Base-by-base conservation (phyloP, 2,113 vertebrate species). In the Acanthochromis polyacanthus region DNA sequence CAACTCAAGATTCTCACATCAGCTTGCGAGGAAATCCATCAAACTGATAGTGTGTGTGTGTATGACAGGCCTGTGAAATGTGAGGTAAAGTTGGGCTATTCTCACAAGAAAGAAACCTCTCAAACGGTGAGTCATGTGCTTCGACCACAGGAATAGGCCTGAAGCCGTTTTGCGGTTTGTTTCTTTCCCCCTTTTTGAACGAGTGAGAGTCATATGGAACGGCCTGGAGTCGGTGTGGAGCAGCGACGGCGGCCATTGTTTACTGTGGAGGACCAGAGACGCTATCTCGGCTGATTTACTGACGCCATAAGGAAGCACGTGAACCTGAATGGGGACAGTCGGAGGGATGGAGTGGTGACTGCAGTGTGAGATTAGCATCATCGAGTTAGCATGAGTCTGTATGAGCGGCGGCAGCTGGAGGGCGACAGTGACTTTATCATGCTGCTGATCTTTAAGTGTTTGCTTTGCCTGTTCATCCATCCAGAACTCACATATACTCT, bases 281-380 rank as follows among this genome's bases (percentile, higher is more conserved):
- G 75, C 81, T 81, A 85, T 81, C 78, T 0, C 56, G 8, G 76
- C 83, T 88, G 73, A 90, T 87, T 76, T 83, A 50, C 86, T 84
- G 71, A 60, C 70, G 71, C 76, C 77, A 68, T 78, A 60, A 68
- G 75, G 5, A 30, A 56, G 57, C 65, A 58, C 74, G 57, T 76
- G 71, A 82, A 45, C 17, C 76, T 64, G 51, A 66, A 38, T 46
- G 73, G 55, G 69, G 53, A 50, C 50, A 20, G 59, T 80, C 46
- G 40, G 67, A 71, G 30, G 53, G 43, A 20, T 67, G 40, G 4
- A 8, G 38, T 30, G 40, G 45, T 60, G 15, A 56, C 25, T 25
- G 25, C 67, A 30, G 11, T 15, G 56, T 75, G 71, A 69, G 69
- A 23, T 50, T 45, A 32, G 61, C 50, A 81, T 71, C 20, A 51